A percentile compares a stretch with the other conserved stretches of the same genome.
Evolutionary conservation across 2,797 vertebrate species (phyloP).

Genomic region (Darevskia nairensis): DNA sequence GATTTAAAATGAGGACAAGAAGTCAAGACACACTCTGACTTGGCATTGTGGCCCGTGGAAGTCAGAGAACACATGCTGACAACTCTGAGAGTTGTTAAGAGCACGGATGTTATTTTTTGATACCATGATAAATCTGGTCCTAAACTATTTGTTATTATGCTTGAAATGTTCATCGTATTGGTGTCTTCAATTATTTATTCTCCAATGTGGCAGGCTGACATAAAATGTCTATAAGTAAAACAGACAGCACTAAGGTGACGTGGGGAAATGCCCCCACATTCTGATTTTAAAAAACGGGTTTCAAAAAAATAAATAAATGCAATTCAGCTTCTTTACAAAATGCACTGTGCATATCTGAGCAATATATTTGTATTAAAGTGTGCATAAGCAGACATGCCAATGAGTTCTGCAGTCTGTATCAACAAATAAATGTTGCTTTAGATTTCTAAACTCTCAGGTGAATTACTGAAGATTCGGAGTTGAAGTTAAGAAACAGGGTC

Average conservation of each 20-base stretch:
- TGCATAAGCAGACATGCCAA: neutral
- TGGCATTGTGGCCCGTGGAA: too few relatives aligned
- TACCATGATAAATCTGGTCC: neutral
- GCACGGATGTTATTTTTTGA: too few relatives aligned
- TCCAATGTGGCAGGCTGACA: neutral
- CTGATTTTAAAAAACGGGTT: neutral
- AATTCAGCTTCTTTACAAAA: constrained; percentile 20
- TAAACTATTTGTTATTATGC: neutral
- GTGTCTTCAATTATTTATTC: neutral
- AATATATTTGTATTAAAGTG: neutral
- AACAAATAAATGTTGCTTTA: neutral
- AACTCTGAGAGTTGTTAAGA: too few relatives aligned
- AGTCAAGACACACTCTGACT: too few relatives aligned
- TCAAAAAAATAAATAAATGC: constrained; percentile 1
- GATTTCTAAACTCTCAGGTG: neutral
- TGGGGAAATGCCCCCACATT: neutral
- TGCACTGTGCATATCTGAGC: neutral
- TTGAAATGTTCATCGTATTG: neutral
- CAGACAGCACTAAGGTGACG: neutral
- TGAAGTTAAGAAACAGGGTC: neutral
- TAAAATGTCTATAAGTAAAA: neutral
- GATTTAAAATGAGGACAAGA: too few relatives aligned
- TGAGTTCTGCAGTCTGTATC: neutral
- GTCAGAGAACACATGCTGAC: too few relatives aligned
- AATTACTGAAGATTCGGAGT: neutral